Evolutionary conservation across 2,888 invertebrate species (phyloP).

Genomic region (Sialis fuliginosa): DNA sequence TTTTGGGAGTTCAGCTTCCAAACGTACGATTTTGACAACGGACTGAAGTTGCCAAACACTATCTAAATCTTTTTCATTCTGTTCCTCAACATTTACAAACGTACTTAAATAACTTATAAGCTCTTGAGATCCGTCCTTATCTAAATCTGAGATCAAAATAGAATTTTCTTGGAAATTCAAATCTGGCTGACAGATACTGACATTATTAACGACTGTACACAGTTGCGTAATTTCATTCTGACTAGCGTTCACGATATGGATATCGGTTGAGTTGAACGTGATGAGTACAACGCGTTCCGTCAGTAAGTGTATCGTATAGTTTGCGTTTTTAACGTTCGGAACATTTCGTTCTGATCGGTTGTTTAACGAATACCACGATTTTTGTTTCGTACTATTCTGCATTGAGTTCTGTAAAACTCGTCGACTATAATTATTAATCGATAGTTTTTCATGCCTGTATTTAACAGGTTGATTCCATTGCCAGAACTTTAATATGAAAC

Average conservation of each 20-base stretch:
- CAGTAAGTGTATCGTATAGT: slow-evolving; percentile 35
- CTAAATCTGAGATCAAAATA: slow-evolving; percentile 54
- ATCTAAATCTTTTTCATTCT: slow-evolving; percentile 17
- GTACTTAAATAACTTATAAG: slow-evolving; percentile 59
- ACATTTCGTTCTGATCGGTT: slow-evolving; percentile 10
- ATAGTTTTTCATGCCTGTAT: slow-evolving; percentile 8
- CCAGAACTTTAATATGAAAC: slow-evolving; percentile 72
- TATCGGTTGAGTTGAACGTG: slow-evolving; percentile 56
- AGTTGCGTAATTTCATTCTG: slow-evolving; percentile 61
- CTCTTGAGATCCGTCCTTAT: slow-evolving; percentile 59
- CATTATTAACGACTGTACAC: slow-evolving; percentile 31
- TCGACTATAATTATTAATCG: slow-evolving; percentile 6
- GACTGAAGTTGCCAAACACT: slow-evolving; percentile 43
- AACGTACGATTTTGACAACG: slow-evolving; percentile 45
- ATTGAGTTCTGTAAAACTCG: slow-evolving; percentile 8
- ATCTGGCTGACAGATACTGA: slow-evolving; percentile 50
- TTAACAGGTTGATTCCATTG: slow-evolving; percentile 42
- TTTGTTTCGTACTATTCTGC: slow-evolving; percentile 7
- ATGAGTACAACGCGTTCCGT: slow-evolving; percentile 60
- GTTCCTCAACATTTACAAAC: slow-evolving; percentile 27
- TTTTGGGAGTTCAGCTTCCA: slow-evolving; percentile 56
- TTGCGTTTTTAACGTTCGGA: slow-evolving; percentile 13
- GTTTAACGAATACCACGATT: slow-evolving; percentile 14
- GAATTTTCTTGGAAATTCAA: slow-evolving; percentile 54
- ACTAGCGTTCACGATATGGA: slow-evolving; percentile 60